Percentiles rank a stretch among this genome's conserved stretches.
Conservation (phyloP, 2,113 vertebrate genomes). For the Tricholaema leucomelas region DNA sequence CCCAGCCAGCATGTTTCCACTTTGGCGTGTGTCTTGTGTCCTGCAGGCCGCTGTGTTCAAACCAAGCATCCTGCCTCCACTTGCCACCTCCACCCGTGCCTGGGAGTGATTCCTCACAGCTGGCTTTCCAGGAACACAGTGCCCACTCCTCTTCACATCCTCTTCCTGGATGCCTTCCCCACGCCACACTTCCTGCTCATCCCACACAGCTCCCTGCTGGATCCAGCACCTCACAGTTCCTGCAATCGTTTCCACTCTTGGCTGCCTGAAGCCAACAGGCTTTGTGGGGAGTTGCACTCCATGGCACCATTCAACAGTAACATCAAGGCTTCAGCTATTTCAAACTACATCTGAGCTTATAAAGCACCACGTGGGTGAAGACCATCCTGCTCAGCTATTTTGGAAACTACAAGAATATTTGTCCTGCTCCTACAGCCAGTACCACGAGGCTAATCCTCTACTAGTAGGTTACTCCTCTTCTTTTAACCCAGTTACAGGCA, state of each 20-base stretch:
- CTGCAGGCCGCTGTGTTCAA: rapidly evolving
- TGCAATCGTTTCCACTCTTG: background rate
- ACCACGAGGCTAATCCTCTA: background rate
- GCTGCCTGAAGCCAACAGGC: background rate
- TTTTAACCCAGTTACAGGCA: background rate
- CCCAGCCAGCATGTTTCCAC: rapidly evolving
- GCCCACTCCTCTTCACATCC: background rate
- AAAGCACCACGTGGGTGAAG: background rate
- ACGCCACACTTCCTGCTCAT: background rate
- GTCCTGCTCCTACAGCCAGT: background rate
- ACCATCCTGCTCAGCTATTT: background rate
- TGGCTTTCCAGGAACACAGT: conserved; percentile 32
- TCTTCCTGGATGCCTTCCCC: conserved; percentile 8
- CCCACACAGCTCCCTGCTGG: background rate
- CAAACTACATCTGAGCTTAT: background rate
- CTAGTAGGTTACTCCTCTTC: background rate
- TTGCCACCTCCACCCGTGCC: background rate
- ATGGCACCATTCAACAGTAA: rapidly evolving
- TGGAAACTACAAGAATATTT: background rate
- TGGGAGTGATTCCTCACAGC: rapidly evolving
- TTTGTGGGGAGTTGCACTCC: background rate
- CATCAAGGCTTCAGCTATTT: background rate
- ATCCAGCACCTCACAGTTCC: background rate
- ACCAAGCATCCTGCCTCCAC: background rate
- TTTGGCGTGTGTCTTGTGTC: background rate